A percentile compares a stretch with the other conserved stretches of the same genome.
phyloP scores from a whole-genome alignment of 2,113 vertebrate genomes.

The Vicugna pacos region DNA sequence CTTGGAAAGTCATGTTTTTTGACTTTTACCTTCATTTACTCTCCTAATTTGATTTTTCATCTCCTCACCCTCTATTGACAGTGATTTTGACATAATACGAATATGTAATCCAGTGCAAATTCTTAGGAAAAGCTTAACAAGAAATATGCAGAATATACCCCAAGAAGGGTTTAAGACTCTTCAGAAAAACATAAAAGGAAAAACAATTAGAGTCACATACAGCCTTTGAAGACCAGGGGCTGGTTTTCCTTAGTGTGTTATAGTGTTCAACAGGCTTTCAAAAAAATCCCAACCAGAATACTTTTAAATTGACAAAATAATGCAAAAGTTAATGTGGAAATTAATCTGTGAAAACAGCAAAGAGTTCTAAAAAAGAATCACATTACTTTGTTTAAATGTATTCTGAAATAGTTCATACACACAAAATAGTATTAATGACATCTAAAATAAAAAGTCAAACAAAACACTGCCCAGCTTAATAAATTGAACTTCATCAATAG shows the following conservation, averaged over 20 bases:
- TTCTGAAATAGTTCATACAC: neutral
- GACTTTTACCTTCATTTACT: neutral
- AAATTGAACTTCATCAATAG: neutral
- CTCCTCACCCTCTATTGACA: neutral
- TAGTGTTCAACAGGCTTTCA: neutral
- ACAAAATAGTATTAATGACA: neutral
- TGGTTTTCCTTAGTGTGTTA: neutral
- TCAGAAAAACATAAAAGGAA: neutral
- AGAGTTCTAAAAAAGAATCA: neutral
- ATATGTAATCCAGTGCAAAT: slow-evolving; percentile 51
- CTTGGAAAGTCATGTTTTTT: neutral
- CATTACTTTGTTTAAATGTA: neutral
- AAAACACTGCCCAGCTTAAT: neutral
- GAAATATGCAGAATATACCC: neutral
- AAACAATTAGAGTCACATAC: neutral
- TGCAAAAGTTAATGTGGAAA: neutral
- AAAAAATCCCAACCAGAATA: neutral
- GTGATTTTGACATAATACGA: slow-evolving; percentile 45
- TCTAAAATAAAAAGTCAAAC: neutral
- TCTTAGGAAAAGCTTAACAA: neutral
- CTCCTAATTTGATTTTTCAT: neutral
- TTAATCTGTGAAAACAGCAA: neutral
- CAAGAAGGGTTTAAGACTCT: neutral
- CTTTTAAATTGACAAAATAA: slow-evolving; percentile 17
- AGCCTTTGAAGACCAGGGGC: neutral